phyloP scores from a whole-genome alignment of 2,888 invertebrate species.

The Clusia tigrina region DNA sequence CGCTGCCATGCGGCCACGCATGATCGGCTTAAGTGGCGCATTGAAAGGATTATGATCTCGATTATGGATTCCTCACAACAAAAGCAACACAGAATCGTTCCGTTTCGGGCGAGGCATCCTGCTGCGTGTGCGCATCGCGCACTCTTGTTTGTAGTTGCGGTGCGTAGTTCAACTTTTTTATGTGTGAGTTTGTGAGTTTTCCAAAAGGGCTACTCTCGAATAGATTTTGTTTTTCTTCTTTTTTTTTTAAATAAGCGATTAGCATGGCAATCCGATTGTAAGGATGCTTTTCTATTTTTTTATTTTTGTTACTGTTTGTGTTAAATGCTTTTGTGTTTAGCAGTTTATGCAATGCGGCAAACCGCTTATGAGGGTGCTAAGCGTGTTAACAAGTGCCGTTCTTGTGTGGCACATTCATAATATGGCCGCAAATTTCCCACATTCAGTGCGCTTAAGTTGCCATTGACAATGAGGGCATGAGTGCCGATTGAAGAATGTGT shows the following conservation, averaged over 20 bases:
- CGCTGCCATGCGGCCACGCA: constrained; percentile 44
- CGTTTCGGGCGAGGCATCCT: constrained; percentile 36
- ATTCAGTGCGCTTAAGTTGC: constrained; percentile 39
- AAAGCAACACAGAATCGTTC: constrained; percentile 20
- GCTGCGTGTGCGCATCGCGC: constrained; percentile 46
- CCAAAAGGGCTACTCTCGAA: neutral
- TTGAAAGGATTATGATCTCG: constrained; percentile 62
- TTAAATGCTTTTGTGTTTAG: constrained; percentile 19
- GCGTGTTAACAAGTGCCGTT: constrained; percentile 34
- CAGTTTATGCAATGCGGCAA: no score
- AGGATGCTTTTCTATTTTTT: constrained; percentile 42
- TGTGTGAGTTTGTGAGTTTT: constrained; percentile 25
- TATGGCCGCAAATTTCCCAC: constrained; percentile 45
- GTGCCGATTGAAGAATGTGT: neutral
- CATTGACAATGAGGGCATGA: neutral
- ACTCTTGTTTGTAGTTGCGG: constrained; percentile 24
- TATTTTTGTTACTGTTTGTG: constrained; percentile 34
- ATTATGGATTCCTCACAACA: constrained; percentile 21
- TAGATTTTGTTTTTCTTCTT: constrained; percentile 22
- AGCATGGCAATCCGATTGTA: constrained; percentile 58
- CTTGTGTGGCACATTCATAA: neutral
- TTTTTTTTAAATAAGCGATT: constrained; percentile 45
- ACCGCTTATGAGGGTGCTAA: constrained; percentile 25
- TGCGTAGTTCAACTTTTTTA: no score
- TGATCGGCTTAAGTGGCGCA: constrained; percentile 65